phyloP scores from a whole-genome alignment of 2,888 invertebrate genomes.

The Geotrupes spiniger region DNA sequence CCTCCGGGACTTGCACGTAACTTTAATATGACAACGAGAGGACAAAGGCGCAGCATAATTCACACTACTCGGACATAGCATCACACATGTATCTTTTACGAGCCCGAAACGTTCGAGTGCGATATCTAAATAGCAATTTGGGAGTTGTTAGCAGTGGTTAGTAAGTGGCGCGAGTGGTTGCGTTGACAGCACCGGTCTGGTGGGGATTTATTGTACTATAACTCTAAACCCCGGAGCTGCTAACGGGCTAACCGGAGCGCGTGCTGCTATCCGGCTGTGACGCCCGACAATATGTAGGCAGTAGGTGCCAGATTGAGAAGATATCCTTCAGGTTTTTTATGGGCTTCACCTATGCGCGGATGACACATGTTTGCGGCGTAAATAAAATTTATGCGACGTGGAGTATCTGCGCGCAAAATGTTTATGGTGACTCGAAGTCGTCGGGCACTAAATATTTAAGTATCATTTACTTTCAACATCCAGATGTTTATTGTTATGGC shows the following conservation, averaged over 20 bases:
- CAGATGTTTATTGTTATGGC: no score
- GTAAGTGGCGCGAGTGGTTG: conserved; percentile 45
- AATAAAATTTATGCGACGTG: no score
- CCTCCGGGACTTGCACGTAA: no score
- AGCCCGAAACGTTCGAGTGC: conserved; percentile 20
- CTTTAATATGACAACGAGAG: no score
- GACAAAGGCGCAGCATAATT: no score
- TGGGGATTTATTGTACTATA: conserved; percentile 44
- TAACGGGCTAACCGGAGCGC: conserved; percentile 33
- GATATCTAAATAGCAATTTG: conserved; percentile 48
- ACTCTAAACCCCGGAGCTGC: conserved; percentile 40
- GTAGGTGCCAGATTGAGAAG: conserved; percentile 41
- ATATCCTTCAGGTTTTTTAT: conserved; percentile 11
- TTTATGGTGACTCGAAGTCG: no score
- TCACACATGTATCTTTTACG: conserved; percentile 21
- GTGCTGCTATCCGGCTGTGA: conserved; percentile 20
- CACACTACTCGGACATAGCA: no score
- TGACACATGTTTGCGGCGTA: no score
- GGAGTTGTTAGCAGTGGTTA: conserved; percentile 50
- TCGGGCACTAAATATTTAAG: no score
- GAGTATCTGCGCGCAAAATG: no score
- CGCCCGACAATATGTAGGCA: conserved; percentile 32
- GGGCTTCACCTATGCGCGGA: no score
- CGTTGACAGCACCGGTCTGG: conserved; percentile 44
- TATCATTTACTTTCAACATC: no score